Evolutionary conservation across 2,888 invertebrate genomes (phyloP).

Genomic region (Dasypogon diadema): DNA sequence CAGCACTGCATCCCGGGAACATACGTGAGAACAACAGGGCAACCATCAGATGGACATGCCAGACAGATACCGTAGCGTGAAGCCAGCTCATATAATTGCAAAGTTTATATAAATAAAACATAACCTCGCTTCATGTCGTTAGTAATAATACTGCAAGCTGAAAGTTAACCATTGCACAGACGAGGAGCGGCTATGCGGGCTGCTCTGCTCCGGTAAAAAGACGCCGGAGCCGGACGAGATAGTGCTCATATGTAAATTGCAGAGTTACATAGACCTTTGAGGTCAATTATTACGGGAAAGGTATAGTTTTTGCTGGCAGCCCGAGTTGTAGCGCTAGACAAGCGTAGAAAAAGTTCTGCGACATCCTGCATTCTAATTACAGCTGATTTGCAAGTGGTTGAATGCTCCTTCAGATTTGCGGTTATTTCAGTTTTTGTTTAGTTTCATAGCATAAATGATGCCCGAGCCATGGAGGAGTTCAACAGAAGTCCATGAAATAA

Average conservation of each 20-base stretch:
- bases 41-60: slow-evolving; percentile 48
- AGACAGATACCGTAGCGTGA: slow-evolving; percentile 50
- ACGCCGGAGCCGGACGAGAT: slow-evolving; percentile 33
- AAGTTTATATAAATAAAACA: slow-evolving; percentile 51
- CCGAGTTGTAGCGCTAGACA: background rate
- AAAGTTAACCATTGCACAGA: slow-evolving; percentile 24
- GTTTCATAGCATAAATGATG: no score
- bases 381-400: background rate
- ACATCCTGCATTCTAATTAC: background rate
- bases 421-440: no score
- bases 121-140: slow-evolving; percentile 49
- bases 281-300: slow-evolving; percentile 9
- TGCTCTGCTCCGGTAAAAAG: background rate
- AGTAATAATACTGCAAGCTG: slow-evolving; percentile 42
- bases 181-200: background rate
- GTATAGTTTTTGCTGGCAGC: background rate
- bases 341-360: background rate
- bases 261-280: slow-evolving; percentile 29
- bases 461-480: no score
- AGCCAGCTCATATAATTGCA: slow-evolving; percentile 47
- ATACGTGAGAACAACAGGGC: slow-evolving; percentile 46
- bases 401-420: background rate
- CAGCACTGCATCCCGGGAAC: slow-evolving; percentile 28
- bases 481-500: no score
- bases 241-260: slow-evolving; percentile 42